Evolutionary conservation across 2,797 vertebrate genomes (phyloP).

Genomic region (Silurus lanzhouensis): DNA sequence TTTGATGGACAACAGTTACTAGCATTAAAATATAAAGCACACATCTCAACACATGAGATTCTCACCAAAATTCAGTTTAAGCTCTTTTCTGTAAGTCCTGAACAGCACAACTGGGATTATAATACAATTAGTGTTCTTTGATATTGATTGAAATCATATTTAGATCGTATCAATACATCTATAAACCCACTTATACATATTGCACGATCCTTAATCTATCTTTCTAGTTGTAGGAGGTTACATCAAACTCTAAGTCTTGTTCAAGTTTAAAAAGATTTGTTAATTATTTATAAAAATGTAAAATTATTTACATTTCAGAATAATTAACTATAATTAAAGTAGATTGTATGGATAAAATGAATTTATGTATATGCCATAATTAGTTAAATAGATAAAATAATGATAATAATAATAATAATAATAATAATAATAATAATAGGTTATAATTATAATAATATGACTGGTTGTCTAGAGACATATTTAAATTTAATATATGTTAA

Average conservation of each 20-base stretch:
- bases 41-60: neutral
- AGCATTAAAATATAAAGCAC: neutral
- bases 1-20: neutral
- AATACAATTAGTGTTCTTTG: no score
- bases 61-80: neutral
- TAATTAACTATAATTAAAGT: no score
- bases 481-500: no score
- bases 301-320: no score
- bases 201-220: neutral
- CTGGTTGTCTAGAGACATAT: no score
- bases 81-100: neutral
- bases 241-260: neutral
- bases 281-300: neutral
- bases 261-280: neutral
- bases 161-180: neutral
- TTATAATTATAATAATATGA: no score
- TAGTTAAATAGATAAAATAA: no score
- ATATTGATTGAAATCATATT: neutral
- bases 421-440: no score
- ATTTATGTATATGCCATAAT: no score
- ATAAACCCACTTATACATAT: neutral
- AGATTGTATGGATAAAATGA: no score
- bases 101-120: neutral
- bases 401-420: no score
- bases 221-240: neutral